Percentiles rank a stretch among this genome's conserved stretches.
Conservation (phyloP, 2,888 invertebrate species). For the Aplocera efformata region DNA sequence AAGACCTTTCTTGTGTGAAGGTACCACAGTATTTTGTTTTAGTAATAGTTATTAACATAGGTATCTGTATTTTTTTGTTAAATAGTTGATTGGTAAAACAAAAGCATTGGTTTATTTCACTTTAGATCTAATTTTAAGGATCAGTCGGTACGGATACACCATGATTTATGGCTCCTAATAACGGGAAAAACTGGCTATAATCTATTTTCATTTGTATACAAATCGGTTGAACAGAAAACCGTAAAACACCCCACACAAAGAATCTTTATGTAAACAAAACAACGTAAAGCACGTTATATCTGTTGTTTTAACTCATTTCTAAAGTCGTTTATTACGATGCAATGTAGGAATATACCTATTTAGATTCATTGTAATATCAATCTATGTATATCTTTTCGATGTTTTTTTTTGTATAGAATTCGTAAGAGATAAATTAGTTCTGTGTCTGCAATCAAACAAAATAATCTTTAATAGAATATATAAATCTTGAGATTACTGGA, state of each 20-base stretch:
- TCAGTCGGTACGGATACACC: constrained; percentile 64
- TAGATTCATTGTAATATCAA: no score
- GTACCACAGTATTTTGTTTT: no score
- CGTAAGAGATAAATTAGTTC: no score
- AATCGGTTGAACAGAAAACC: constrained; percentile 79
- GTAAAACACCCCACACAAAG: constrained; percentile 72
- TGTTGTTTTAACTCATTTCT: constrained; percentile 78
- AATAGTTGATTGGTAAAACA: constrained; percentile 12
- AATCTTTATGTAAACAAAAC: constrained; percentile 66
- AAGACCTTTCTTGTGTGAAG: no score
- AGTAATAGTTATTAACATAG: no score
- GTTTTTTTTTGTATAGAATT: no score
- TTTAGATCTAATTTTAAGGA: constrained; percentile 70
- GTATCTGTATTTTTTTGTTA: neutral
- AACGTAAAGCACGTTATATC: constrained; percentile 74
- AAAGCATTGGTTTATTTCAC: constrained; percentile 33
- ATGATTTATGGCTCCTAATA: constrained; percentile 78
- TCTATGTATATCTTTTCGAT: no score
- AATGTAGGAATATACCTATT: constrained; percentile 43
- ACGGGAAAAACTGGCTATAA: constrained; percentile 79
- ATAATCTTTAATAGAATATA: no score
- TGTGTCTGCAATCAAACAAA: no score
- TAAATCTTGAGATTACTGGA: no score
- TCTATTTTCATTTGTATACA: constrained; percentile 79
- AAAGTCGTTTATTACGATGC: constrained; percentile 67